These are phyloP conservation scores for Zosterops pallidus DNA, from an alignment of 2,113 vertebrate genomes.

Conservation along the genomic window DNA sequence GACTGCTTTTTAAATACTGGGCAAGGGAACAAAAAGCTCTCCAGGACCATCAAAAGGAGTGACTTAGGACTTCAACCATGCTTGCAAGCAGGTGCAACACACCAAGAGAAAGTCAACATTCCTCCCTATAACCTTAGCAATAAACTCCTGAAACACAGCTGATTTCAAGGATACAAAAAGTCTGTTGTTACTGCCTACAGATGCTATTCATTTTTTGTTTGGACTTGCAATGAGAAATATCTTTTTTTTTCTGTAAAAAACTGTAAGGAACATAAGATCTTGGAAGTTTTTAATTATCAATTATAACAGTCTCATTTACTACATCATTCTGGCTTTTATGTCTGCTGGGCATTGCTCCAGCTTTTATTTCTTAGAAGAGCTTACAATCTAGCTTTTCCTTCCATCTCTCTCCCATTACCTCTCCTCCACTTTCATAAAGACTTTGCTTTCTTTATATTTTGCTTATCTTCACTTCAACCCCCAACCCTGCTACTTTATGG, in stretches of 20 bases:
- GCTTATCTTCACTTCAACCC: neutral
- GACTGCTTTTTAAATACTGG: neutral
- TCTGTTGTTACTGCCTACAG: neutral
- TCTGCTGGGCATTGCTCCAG: neutral
- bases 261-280: neutral
- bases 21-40: neutral
- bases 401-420: neutral
- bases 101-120: neutral
- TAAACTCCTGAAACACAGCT: neutral
- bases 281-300: neutral
- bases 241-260: neutral
- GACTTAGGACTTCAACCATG: neutral
- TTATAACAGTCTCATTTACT: neutral
- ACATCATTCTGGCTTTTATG: neutral
- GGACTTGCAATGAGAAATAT: neutral
- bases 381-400: neutral
- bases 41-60: neutral
- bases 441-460: neutral
- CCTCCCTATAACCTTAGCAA: neutral
- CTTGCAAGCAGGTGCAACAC: neutral
- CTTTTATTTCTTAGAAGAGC: neutral
- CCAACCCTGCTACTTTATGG: neutral
- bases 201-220: neutral
- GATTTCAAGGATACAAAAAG: neutral
- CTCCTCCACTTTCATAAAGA: neutral